phyloP scores from a whole-genome alignment of 1,140 invertebrate species.

The Caenorhabditis tropicalis region DNA sequence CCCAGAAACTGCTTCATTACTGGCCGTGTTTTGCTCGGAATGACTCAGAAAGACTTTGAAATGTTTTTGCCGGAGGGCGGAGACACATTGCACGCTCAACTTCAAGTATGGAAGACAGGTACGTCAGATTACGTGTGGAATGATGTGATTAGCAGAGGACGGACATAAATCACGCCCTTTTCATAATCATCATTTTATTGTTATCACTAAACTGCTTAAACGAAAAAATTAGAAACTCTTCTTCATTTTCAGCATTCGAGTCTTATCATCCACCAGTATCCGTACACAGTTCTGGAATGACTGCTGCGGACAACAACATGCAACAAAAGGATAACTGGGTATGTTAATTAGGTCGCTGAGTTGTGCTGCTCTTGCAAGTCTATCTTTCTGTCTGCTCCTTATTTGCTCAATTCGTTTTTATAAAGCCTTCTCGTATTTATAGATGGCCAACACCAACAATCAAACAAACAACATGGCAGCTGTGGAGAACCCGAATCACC shows the following conservation, averaged over 20 bases:
- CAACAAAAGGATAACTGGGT: constrained; percentile 21
- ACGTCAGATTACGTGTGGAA: constrained; percentile 43
- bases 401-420: constrained; percentile 42
- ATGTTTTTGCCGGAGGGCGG: constrained; percentile 68
- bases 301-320: constrained; percentile 38
- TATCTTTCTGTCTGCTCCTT: not conserved
- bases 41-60: constrained; percentile 71
- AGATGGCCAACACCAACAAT: constrained; percentile 37
- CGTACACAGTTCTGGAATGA: constrained; percentile 33
- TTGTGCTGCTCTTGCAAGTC: not conserved
- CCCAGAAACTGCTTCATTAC: constrained; percentile 61
- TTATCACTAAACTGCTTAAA: not conserved
- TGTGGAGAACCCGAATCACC: constrained; percentile 24
- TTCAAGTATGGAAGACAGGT: constrained; percentile 74
- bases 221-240: not conserved
- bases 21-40: constrained; percentile 68
- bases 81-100: constrained; percentile 71
- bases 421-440: constrained; percentile 39
- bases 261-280: constrained; percentile 46
- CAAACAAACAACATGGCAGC: constrained; percentile 39
- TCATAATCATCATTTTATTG: not conserved
- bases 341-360: not conserved
- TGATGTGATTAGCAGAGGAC: not conserved
- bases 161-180: not conserved
- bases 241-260: constrained; percentile 48